These are phyloP conservation scores for Acipenser oxyrinchus DNA, from an alignment of 2,797 vertebrate species.

Conservation along the genomic window DNA sequence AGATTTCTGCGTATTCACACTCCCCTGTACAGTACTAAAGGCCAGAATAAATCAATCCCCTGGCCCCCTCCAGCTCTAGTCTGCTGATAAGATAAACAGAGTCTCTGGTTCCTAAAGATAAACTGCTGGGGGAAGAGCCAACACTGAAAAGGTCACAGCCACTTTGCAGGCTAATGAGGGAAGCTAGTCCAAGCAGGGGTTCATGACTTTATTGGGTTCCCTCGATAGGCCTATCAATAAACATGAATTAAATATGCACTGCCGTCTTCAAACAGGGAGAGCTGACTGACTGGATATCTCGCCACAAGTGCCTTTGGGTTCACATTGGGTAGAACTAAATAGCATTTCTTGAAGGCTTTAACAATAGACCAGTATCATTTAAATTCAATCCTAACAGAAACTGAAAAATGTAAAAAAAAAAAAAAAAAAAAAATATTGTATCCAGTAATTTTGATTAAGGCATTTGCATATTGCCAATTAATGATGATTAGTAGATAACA, in stretches of 20 bases:
- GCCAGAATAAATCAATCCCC: slow-evolving; percentile 58
- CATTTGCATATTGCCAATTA: no score
- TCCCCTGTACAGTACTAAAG: slow-evolving; percentile 47
- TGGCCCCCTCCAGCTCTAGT: slow-evolving; percentile 12
- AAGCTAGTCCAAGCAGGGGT: not conserved
- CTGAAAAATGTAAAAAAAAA: no score
- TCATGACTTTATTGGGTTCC: not conserved
- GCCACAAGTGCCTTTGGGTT: no score
- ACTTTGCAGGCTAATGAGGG: not conserved
- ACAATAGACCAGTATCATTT: no score
- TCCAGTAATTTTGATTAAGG: no score
- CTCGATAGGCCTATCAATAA: not conserved
- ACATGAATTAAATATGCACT: not conserved
- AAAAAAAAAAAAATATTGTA: no score
- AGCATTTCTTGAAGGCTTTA: no score
- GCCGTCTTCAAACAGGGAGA: not conserved
- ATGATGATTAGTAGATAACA: no score
- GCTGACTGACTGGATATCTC: no score
- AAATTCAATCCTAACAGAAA: no score
- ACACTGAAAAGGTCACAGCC: not conserved
- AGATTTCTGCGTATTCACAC: slow-evolving; percentile 35
- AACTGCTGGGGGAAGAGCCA: not conserved
- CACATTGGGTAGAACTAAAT: no score
- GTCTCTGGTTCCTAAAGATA: not conserved
- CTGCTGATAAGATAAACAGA: not conserved